Base-by-base conservation (phyloP, 1,140 invertebrate genomes). In the Magallana angulata region DNA sequence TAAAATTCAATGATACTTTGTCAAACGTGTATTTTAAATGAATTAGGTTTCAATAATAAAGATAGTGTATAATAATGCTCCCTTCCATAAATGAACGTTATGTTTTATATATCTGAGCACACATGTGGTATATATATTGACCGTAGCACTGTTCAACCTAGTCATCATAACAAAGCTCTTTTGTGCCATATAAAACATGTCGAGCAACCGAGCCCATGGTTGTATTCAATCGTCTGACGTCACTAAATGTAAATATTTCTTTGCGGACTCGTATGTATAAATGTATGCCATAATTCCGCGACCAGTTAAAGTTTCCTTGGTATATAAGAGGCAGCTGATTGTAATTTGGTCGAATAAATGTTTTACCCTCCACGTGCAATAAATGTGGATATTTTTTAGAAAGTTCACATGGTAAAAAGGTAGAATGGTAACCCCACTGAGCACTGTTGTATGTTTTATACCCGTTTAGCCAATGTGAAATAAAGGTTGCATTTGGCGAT, bases 261-360 rank as follows among this genome's bases (percentile, higher is more conserved):
- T 84, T 64, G 14, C 84, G 84, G 48, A 81, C 83, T 11, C 86
- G 24, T 1, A 83, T 87, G 58, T 87, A 87, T 14, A 87, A 58
- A 84, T 91, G 90, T 0, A 91, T 85, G 8, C 82, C 90, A 57
- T 89, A 91, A 64, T 89, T 89, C 57, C 85, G 12, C 8, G 82
- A 76, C 89, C 89, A 88, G 57, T 91, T 85, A 84, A 87, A 91
- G 82, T 82, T 85, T 14, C 85, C 11, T 64, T 87, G 16, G 82
- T 90, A 89, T 24, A 89, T 81, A 7, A 86, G n/a, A 16, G 64
- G 48, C 7, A 85, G 59, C 71, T 91, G 81, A n/a, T 57, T 85
- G 86, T 90, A 89, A 85, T 86, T 87, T 56, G 91, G 91, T n/a
- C 86, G 64, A 56, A 90, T 86, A 56, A 91, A 89, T 60, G 81